phyloP scores from a whole-genome alignment of 1,140 invertebrate species.

The Liolophura sinensis region DNA sequence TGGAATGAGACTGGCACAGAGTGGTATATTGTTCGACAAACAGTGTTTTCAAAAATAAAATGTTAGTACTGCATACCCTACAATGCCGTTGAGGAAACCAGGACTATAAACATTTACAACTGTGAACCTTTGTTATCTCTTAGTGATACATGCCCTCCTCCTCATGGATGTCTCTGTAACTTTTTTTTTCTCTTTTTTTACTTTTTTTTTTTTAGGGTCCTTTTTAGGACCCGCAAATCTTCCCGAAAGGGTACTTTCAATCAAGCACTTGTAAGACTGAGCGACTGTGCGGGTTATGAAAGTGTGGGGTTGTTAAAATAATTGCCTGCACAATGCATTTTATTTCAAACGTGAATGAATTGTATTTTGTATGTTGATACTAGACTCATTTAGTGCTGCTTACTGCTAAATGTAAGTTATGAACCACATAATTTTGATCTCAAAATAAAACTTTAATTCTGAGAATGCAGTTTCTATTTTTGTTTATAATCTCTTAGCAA shows the following conservation, averaged over 20 bases:
- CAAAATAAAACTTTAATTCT: too few species aligned
- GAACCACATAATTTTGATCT: not conserved
- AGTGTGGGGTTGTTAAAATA: not conserved
- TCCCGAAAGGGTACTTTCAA: conserved; percentile 19
- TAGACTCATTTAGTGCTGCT: not conserved
- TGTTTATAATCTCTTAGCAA: too few species aligned
- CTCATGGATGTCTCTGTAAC: too few species aligned
- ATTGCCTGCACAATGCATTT: not conserved
- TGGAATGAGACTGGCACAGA: too few species aligned
- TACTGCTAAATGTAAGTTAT: not conserved
- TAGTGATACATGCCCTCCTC: too few species aligned
- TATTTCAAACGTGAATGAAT: not conserved
- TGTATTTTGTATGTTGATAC: not conserved
- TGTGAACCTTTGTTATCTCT: too few species aligned
- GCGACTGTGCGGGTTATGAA: not conserved
- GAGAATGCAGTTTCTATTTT: too few species aligned
- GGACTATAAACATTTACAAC: too few species aligned
- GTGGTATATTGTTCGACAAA: too few species aligned
- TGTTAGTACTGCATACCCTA: too few species aligned
- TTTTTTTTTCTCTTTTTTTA: conserved; percentile 7
- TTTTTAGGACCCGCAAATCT: conserved; percentile 32
- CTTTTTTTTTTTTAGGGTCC: conserved; percentile 25
- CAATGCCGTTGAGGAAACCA: too few species aligned
- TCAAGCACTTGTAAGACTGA: not conserved
- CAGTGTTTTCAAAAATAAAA: too few species aligned